A percentile compares a stretch with the other conserved stretches of the same genome.
Conservation (phyloP, 2,797 vertebrate species). For the Eleutherodactylus coqui region DNA sequence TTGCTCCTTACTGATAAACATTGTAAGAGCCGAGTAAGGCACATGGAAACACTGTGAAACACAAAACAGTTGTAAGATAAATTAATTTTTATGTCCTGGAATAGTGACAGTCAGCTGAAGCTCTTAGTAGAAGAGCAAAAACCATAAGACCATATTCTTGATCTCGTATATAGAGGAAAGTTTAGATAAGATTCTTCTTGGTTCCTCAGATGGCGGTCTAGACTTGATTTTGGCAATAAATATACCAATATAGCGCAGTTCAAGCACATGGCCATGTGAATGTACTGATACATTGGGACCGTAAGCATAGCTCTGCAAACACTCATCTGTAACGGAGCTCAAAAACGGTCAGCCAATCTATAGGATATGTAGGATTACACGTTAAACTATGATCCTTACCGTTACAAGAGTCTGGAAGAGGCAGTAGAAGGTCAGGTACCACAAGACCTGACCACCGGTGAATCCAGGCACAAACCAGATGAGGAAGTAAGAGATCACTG, state of each 20-base stretch:
- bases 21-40: conserved; percentile 94
- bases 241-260: not conserved
- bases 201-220: not conserved
- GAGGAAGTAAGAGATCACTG: conserved; percentile 86
- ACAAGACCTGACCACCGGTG: conserved; percentile 81
- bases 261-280: not conserved
- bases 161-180: not conserved
- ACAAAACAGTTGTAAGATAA: conserved; percentile 38
- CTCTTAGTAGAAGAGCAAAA: not conserved
- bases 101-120: not conserved
- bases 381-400: conserved; percentile 74
- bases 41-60: conserved; percentile 91
- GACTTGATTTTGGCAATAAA: not conserved
- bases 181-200: not conserved
- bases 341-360: not conserved
- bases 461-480: conserved; percentile 92
- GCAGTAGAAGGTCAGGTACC: conserved; percentile 95
- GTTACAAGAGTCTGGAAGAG: conserved; percentile 93
- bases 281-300: not conserved
- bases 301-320: too few relatives aligned
- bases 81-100: not conserved
- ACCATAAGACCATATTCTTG: too few relatives aligned
- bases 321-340: too few relatives aligned
- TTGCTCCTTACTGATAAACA: conserved; percentile 95
- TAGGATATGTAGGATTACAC: not conserved